Base-by-base conservation (phyloP, 2,797 vertebrate species). In the Siniperca scherzeri region DNA sequence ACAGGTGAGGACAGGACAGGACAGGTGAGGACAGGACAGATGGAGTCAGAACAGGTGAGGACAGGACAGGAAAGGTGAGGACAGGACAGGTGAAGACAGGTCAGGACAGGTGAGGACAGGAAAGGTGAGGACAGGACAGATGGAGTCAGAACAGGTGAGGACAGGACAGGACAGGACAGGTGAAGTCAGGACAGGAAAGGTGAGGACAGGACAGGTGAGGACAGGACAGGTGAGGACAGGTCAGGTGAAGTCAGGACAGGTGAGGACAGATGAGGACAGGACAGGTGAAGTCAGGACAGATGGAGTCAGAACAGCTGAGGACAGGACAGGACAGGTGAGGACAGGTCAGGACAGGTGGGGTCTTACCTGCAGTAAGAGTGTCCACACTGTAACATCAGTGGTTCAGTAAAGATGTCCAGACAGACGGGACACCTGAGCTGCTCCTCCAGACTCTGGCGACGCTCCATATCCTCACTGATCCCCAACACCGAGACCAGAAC, bases 371-470 rank as follows among this genome's bases (percentile, higher is more conserved):
- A 96, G 86, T 95, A 96, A 0, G 95, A 96, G 59, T 96, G 95
- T 30, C 96, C 96, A 5, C 96, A 96, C 78, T 93, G 95, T 65
- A 97, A 91, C 95, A 96, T 95, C 73, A 94, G 87, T 1, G 95
- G 95, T 52, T 96, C 96, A 59, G 91, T 94, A 88, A 96, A 97
- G 77, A 96, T 70, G 57, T 97, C 95, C 78, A 96, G 74, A 89
- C 95, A 97, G 80, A 96, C 84, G 4, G 95, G 96, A 64, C 96
- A 97, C 57, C 93, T 92, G 1, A 96, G 93, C 89, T 94, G 95
- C 81, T 95, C 93, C 84, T 97, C 94, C 77, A 97, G 89, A 48
- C 90, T 96, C 48, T 77, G 78, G 48, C 76, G 70, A 16, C 87
- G 71, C 40, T 86, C 84, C 87, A 89, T 89, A 7, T 55, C 46